phyloP scores from a whole-genome alignment of 2,113 vertebrate genomes.

The Pseudolaguvia tuberculata region DNA sequence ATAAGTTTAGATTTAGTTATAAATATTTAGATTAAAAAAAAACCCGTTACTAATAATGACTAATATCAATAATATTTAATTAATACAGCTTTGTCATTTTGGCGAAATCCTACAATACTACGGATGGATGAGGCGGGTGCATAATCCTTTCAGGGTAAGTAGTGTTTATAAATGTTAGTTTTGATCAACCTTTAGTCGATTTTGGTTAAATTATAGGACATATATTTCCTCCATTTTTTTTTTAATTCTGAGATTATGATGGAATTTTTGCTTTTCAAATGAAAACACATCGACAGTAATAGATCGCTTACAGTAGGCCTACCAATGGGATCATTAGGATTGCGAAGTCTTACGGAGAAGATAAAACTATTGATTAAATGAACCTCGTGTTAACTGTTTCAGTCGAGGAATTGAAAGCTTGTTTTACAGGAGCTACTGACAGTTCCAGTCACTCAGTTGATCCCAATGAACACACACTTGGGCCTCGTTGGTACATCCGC shows the following conservation, averaged over 20 bases:
- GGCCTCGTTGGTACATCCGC: background rate
- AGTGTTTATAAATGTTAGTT: background rate
- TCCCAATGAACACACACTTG: background rate
- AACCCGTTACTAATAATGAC: background rate
- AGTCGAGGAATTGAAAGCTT: background rate
- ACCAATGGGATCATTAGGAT: background rate
- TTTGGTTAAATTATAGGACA: background rate
- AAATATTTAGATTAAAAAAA: background rate
- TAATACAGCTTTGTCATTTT: background rate
- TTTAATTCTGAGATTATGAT: too few species aligned
- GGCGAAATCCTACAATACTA: too few species aligned
- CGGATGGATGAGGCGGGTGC: background rate
- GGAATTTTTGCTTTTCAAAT: background rate
- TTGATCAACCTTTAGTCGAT: background rate
- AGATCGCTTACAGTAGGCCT: background rate
- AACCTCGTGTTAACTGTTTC: background rate
- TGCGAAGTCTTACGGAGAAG: background rate
- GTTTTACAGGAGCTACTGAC: background rate
- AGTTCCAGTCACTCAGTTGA: background rate
- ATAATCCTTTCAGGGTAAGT: background rate
- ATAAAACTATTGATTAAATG: slow-evolving; percentile 6
- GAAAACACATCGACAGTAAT: background rate
- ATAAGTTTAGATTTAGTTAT: background rate
- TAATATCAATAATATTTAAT: background rate
- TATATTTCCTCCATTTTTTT: too few species aligned